These are phyloP conservation scores for Alethe diademata DNA, from an alignment of 2,113 vertebrate species.

Conservation along the genomic window DNA sequence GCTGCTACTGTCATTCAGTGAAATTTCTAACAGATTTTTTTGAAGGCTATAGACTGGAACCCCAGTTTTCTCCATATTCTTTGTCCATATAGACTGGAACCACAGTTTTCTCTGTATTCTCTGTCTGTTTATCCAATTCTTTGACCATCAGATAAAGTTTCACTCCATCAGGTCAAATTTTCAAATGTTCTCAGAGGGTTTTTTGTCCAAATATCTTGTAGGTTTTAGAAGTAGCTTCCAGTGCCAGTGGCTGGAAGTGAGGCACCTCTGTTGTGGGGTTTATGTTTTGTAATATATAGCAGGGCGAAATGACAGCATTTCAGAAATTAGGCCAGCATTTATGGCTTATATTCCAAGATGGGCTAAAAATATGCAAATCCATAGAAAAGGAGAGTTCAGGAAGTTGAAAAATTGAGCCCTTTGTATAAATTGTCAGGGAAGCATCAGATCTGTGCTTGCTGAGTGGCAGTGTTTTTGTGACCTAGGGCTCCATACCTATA, in stretches of 20 bases:
- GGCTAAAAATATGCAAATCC: neutral
- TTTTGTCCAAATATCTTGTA: neutral
- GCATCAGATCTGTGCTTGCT: neutral
- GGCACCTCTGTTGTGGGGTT: neutral
- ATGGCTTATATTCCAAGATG: neutral
- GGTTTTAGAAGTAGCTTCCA: neutral
- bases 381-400: neutral
- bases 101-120: neutral
- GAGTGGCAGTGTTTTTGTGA: neutral
- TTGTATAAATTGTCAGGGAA: neutral
- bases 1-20: neutral
- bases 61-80: neutral
- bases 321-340: neutral
- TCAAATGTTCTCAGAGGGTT: neutral
- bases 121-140: neutral
- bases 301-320: neutral
- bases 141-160: neutral
- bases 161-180: neutral
- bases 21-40: neutral
- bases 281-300: neutral
- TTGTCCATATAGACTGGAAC: neutral
- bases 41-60: neutral
- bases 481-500: neutral
- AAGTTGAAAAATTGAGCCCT: neutral
- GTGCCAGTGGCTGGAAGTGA: neutral